Percentiles rank a stretch among this genome's conserved stretches.
These are phyloP conservation scores for Lobophora halterata DNA, from an alignment of 2,888 invertebrate genomes.

Conservation along the genomic window DNA sequence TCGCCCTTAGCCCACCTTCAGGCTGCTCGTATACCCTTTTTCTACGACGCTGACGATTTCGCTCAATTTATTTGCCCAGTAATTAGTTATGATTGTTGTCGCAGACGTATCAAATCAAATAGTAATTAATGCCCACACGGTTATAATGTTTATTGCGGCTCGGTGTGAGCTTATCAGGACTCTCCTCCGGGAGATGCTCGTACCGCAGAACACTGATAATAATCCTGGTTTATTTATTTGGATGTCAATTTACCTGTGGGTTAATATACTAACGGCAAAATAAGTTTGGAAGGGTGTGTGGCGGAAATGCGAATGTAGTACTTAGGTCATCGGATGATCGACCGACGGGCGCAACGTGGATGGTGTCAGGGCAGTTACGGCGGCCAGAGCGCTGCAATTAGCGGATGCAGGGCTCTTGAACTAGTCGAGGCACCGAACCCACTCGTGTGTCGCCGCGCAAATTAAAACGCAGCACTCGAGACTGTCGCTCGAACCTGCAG, in stretches of 20 bases:
- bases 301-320: constrained; percentile 38
- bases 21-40: constrained; percentile 36
- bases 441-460: constrained; percentile 78
- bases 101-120: constrained; percentile 56
- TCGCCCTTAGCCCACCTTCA: constrained; percentile 52
- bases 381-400: constrained; percentile 74
- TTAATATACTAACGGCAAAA: constrained; percentile 22
- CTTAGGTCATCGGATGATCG: constrained; percentile 48
- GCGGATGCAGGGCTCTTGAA: constrained; percentile 65
- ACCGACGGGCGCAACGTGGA: constrained; percentile 43
- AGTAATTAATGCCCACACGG: constrained; percentile 71
- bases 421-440: constrained; percentile 61
- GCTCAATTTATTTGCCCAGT: constrained; percentile 48
- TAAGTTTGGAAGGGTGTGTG: constrained; percentile 16
- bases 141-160: constrained; percentile 63
- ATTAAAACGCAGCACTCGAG: constrained; percentile 77
- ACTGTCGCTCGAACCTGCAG: constrained; percentile 59
- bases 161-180: constrained; percentile 65
- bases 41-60: constrained; percentile 30
- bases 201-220: constrained; percentile 45
- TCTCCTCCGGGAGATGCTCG: constrained; percentile 61
- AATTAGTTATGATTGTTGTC: constrained; percentile 68
- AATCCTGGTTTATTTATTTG: constrained; percentile 47
- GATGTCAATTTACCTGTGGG: constrained; percentile 22
- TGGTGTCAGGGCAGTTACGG: constrained; percentile 53